Evolutionary conservation across 2,797 vertebrate genomes (phyloP), one percentile per base, ranked within the genome.

Genomic region (Lindbergichthys nudifrons): DNA sequence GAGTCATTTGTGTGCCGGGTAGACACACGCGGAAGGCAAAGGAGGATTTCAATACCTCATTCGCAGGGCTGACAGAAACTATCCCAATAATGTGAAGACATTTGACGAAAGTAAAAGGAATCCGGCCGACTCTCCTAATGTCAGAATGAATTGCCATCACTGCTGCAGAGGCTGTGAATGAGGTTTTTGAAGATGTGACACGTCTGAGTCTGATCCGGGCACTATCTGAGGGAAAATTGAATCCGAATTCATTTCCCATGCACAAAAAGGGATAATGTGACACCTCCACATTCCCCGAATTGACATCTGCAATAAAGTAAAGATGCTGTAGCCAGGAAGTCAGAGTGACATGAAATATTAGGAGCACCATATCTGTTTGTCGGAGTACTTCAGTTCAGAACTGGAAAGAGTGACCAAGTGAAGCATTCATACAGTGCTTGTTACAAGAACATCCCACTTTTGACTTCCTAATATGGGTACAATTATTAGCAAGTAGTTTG

Each of bases 131-230:
- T 62, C 73, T 73, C 48, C 59, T 21, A 14, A 73, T 76, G 79
- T 78, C 65, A 1, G 59, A 77, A 76, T 81, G 80, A 87, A 87
- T 86, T 82, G 75, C 65, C 67, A 16, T 85, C 77, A 54, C 26
- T 1, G 53, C 71, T 9, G 73, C 67, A 1, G 59, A 46, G 16
- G 74, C 69, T n/a, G 2, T 74, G 69, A 79, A 71, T 59, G 82
- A 68, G 41, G 26, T 70, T 87, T 87, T 50, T 78, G 76, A 82
- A 73, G 65, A 88, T 69, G 19, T 82, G 86, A 89, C 83, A 87
- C 76, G 84, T 88, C 70, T 87, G 74, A 72, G 80, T 48, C 75
- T 71, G 79, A 86, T 89, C 66, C 61, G 63, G 67, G 78, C 73
- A 70, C 81, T 75, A 65, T 83, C 79, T 66, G 65, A 10, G 0